Evolutionary conservation across 2,797 vertebrate species (phyloP), one percentile per base, ranked within the genome.

Genomic region (Xyrichtys novacula): DNA sequence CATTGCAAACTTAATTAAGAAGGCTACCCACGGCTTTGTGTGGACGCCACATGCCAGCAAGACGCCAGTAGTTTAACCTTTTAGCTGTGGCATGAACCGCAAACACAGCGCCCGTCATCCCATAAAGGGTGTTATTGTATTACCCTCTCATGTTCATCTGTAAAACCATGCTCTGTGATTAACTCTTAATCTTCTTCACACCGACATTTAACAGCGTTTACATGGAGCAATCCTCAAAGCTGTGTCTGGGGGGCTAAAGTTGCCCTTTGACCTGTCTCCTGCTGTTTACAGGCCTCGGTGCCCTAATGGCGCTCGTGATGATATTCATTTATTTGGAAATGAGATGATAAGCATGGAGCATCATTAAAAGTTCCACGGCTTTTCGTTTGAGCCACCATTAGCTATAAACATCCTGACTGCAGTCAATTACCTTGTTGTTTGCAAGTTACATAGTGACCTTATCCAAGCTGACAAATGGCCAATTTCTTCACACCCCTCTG

Each of bases 391-490:
- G 40, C 53, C 65, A 19, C 54, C 15, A 63, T 66, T 79, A 77
- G 75, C 68, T 62, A 31, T 61, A 65, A 46, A 48, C 70, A 5
- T 69, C 55, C 61, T 29, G 48, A 78, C 57, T 77, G 68, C 82
- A 81, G 86, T 89, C 79, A 87, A 90, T 92, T 92, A 90, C 64
- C 3, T 54, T 34, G 76, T 62, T 43, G 61, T 65, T 79, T 67
- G 50, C 28, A 61, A 88, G 84, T 84, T 86, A 83, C 83, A 85
- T 56, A 49, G 72, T 92, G 91, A 91, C 89, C 91, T 92, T 91
- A 87, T 90, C 88, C 80, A 20, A 80, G 71, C 82, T 91, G 91
- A 93, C 88, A 91, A 91, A 93, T 84, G 79, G 78, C 71, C 84
- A 77, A 86, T 92, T 91, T 85, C 71, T 84, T 88, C 78, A 71